Conservation (phyloP, 2,888 invertebrate species). For the Amblyteles armatorius region DNA sequence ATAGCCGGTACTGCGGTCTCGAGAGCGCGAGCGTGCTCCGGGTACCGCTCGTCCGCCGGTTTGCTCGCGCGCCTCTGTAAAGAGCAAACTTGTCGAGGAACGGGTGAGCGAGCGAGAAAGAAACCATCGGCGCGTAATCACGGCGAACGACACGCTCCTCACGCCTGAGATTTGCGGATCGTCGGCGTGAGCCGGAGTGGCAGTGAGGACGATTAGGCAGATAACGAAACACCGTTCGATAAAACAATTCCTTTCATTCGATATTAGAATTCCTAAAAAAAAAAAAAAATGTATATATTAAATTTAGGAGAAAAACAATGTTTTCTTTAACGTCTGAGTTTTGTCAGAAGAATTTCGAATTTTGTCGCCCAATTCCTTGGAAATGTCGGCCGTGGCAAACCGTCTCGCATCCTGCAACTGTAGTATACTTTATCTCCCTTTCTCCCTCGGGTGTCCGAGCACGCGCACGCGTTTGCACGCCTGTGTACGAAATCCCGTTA, state of each 20-base stretch:
- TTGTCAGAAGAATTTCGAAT: neutral
- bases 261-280: neutral
- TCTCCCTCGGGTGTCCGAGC: neutral
- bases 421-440: slow-evolving; percentile 19
- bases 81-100: slow-evolving; percentile 8
- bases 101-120: slow-evolving; percentile 4
- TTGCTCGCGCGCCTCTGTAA: slow-evolving; percentile 1
- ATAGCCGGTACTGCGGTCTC: slow-evolving; percentile 16
- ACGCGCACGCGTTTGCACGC: slow-evolving; percentile 61
- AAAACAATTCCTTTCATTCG: neutral
- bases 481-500: slow-evolving; percentile 79
- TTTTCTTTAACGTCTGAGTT: neutral
- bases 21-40: slow-evolving; percentile 30
- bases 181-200: neutral
- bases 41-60: slow-evolving; percentile 28
- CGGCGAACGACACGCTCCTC: slow-evolving; percentile 48
- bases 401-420: neutral
- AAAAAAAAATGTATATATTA: no score
- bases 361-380: neutral
- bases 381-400: neutral
- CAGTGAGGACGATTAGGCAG: neutral
- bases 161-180: slow-evolving; percentile 39
- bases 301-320: no score
- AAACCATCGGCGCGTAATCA: slow-evolving; percentile 37
- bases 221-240: neutral